These are phyloP conservation scores for Hypercompe scribonia DNA, from an alignment of 2,888 invertebrate genomes.

Conservation along the genomic window DNA sequence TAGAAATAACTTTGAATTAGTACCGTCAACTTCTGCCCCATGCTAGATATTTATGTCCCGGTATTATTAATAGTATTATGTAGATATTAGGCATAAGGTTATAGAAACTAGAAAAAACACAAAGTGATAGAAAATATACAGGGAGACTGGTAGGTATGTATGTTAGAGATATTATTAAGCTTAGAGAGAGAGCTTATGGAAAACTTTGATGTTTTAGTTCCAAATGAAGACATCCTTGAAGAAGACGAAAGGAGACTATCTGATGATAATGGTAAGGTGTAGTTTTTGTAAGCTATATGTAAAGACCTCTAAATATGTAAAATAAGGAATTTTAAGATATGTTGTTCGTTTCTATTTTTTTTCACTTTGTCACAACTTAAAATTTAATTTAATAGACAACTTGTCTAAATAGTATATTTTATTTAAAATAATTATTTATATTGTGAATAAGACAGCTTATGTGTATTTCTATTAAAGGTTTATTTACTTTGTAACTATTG, in stretches of 20 bases:
- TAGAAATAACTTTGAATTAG: neutral
- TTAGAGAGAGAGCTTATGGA: conserved; percentile 9
- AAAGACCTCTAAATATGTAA: neutral
- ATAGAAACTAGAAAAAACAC: neutral
- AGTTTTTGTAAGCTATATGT: neutral
- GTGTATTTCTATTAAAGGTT: neutral
- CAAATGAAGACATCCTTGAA: conserved; percentile 84
- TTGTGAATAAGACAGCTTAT: neutral
- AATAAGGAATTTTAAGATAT: neutral
- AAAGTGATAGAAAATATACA: neutral
- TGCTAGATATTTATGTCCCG: neutral
- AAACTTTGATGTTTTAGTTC: conserved; percentile 72
- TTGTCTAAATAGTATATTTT: no score
- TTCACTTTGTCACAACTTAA: no score
- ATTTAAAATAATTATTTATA: neutral
- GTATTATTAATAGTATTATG: neutral
- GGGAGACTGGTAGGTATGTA: neutral
- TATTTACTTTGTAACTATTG: no score
- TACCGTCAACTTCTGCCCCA: neutral
- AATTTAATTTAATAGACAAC: no score
- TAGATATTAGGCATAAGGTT: neutral
- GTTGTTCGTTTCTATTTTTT: neutral
- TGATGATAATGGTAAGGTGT: conserved; percentile 75
- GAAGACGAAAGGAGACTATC: conserved; percentile 83
- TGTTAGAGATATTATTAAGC: neutral